phyloP scores from a whole-genome alignment of 2,113 vertebrate genomes.

The Saimiri boliviensis region DNA sequence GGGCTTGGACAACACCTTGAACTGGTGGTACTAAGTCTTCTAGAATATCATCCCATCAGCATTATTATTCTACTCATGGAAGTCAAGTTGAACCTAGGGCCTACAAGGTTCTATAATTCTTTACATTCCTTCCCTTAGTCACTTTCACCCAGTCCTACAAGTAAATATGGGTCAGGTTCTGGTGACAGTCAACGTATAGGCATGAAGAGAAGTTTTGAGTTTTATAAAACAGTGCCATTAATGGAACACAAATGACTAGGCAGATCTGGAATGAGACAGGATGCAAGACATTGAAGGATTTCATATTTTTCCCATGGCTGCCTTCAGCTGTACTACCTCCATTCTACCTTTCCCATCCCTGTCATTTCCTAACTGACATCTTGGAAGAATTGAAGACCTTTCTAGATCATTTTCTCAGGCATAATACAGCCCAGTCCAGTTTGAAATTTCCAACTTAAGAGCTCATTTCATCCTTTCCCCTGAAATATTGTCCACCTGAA shows the following conservation, averaged over 20 bases:
- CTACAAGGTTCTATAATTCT: background rate
- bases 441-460: background rate
- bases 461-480: background rate
- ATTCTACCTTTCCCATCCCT: background rate
- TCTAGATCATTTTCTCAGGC: slow-evolving; percentile 18
- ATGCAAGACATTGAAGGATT: background rate
- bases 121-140: background rate
- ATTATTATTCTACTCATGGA: background rate
- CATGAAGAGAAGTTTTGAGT: background rate
- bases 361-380: background rate
- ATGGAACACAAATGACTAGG: background rate
- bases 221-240: background rate
- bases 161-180: background rate
- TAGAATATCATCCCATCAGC: background rate
- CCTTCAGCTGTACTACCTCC: background rate
- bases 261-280: background rate
- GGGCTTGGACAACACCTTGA: background rate
- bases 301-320: background rate
- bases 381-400: background rate
- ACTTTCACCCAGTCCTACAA: background rate
- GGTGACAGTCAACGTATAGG: background rate
- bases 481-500: background rate
- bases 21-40: background rate
- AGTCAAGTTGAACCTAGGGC: background rate
- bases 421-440: background rate